phyloP scores from a whole-genome alignment of 1,140 invertebrate genomes.

The Meloidogyne floridensis region DNA sequence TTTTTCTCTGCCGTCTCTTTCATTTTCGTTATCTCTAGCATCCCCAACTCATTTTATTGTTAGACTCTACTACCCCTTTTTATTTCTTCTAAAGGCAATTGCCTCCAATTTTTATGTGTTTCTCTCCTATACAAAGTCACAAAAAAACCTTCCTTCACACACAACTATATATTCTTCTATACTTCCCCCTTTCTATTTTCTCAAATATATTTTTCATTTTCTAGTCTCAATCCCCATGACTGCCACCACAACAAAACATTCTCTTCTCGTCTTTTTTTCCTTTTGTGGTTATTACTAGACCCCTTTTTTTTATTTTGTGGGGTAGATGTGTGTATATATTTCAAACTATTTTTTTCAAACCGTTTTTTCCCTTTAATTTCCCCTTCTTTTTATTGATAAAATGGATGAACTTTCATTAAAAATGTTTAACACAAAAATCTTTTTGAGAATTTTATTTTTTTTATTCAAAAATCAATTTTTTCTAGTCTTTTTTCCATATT shows the following conservation, averaged over 20 bases:
- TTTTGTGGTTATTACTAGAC: background rate
- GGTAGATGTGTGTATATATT: background rate
- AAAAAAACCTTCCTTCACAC: background rate
- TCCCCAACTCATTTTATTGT: background rate
- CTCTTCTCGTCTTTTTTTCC: background rate
- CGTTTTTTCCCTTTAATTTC: background rate
- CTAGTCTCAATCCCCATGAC: background rate
- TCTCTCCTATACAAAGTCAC: background rate
- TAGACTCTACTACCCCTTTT: background rate
- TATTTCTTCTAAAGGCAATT: constrained; percentile 27
- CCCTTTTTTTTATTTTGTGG: background rate
- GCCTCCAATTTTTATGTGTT: constrained; percentile 27
- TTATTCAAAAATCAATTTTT: too few relatives aligned
- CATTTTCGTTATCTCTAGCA: background rate
- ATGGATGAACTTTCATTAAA: too few relatives aligned
- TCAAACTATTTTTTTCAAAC: background rate
- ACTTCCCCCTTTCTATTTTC: too few relatives aligned
- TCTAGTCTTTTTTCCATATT: too few relatives aligned
- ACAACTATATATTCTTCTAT: too few relatives aligned
- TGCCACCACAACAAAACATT: background rate
- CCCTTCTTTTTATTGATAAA: too few relatives aligned
- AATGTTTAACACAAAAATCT: too few relatives aligned
- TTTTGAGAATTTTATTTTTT: too few relatives aligned
- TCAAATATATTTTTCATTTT: background rate
- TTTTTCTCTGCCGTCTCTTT: constrained; percentile 8